Evolutionary conservation across 2,113 vertebrate genomes (phyloP).

Genomic region (Odontesthes bonariensis): DNA sequence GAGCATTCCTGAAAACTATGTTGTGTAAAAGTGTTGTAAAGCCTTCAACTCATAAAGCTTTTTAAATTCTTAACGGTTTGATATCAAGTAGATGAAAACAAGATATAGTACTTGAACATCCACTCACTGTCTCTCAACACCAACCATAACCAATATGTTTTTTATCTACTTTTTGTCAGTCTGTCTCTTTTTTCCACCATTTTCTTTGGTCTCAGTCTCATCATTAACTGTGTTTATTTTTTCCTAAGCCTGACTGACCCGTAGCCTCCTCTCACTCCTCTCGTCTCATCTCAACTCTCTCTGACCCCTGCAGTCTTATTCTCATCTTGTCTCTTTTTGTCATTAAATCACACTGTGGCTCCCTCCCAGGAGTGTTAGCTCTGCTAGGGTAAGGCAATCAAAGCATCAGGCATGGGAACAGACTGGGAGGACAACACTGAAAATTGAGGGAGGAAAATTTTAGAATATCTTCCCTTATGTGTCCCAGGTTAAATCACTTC

Average conservation of each 20-base stretch:
- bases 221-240: constrained; percentile 37
- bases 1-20: constrained; percentile 27
- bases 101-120: constrained; percentile 27
- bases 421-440: constrained; percentile 46
- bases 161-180: constrained; percentile 7
- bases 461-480: neutral
- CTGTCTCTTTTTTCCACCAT: neutral
- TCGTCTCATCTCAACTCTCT: constrained; percentile 32
- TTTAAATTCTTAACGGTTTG: constrained; percentile 27
- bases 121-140: constrained; percentile 31
- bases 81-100: constrained; percentile 25
- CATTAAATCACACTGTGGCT: constrained; percentile 70
- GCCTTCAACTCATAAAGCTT: constrained; percentile 23
- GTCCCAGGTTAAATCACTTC: neutral
- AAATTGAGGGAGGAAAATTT: neutral
- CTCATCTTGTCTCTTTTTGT: constrained; percentile 54
- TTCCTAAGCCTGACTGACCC: constrained; percentile 7
- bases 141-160: constrained; percentile 16
- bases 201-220: constrained; percentile 24
- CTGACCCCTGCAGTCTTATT: constrained; percentile 52
- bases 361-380: constrained; percentile 55
- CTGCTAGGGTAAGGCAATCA: constrained; percentile 77
- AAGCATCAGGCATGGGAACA: constrained; percentile 72
- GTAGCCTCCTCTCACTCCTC: constrained; percentile 15
- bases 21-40: constrained; percentile 4